A percentile compares a stretch with the other conserved stretches of the same genome.
phyloP scores from a whole-genome alignment of 2,113 vertebrate genomes.

The Choloepus hoffmanni region DNA sequence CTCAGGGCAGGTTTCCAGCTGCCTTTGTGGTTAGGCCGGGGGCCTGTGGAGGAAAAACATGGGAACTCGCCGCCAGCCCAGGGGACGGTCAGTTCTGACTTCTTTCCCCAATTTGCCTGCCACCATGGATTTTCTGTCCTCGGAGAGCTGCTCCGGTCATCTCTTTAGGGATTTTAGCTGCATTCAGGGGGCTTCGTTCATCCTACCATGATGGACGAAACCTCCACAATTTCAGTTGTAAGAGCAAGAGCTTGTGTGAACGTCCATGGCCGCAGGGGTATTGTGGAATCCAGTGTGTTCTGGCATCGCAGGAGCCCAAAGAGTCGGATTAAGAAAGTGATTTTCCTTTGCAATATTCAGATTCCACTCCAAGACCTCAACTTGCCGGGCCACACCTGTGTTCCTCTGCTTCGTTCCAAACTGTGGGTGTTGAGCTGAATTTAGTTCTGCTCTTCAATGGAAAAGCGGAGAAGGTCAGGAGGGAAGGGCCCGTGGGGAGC shows the following conservation, averaged over 20 bases:
- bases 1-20: fast-evolving
- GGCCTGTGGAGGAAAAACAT: not conserved
- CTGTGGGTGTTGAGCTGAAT: not conserved
- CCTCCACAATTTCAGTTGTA: not conserved
- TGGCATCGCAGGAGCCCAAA: not conserved
- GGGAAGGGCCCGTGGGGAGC: not conserved
- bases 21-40: not conserved
- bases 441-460: not conserved
- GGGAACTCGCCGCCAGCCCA: fast-evolving
- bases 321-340: not conserved
- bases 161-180: not conserved
- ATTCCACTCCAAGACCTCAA: not conserved
- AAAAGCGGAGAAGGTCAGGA: not conserved
- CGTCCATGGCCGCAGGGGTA: not conserved
- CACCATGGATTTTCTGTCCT: not conserved
- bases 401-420: not conserved
- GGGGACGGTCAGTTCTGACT: no score
- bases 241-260: not conserved
- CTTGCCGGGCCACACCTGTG: fast-evolving
- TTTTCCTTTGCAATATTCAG: not conserved
- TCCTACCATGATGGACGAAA: no score
- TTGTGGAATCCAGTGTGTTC: fast-evolving
- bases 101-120: no score
- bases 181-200: not conserved
- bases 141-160: fast-evolving